These are phyloP conservation scores for Tachycineta bicolor DNA, from an alignment of 2,113 vertebrate species.

Conservation along the genomic window DNA sequence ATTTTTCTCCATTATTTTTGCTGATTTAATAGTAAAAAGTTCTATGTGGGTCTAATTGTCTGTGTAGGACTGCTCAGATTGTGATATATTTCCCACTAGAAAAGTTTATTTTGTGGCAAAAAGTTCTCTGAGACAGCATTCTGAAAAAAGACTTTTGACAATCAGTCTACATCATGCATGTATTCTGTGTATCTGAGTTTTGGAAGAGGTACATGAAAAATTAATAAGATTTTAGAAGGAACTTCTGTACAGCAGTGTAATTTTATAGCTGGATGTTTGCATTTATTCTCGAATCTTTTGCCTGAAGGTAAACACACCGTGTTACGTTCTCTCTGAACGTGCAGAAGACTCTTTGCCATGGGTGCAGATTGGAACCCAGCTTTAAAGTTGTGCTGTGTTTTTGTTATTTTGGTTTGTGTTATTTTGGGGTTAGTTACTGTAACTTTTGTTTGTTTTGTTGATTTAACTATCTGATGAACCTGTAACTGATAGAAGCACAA, in stretches of 20 bases:
- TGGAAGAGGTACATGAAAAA: not conserved
- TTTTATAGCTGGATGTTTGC: not conserved
- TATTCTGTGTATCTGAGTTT: not conserved
- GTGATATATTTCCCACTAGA: not conserved
- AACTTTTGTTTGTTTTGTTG: not conserved
- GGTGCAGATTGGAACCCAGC: not conserved
- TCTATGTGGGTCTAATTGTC: not conserved
- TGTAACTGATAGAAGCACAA: not conserved
- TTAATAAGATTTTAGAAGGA: not conserved
- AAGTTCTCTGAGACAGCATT: not conserved
- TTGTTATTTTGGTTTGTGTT: not conserved
- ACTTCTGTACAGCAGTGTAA: not conserved
- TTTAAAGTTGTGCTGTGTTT: not conserved
- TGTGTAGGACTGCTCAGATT: not conserved
- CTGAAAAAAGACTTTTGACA: not conserved
- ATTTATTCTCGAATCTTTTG: not conserved
- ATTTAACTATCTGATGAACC: not conserved
- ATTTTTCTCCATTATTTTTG: conserved; percentile 12
- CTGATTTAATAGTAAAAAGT: not conserved
- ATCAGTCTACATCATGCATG: not conserved
- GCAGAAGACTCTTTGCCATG: not conserved
- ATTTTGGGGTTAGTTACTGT: not conserved
- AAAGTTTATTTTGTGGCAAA: not conserved
- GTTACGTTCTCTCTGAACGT: not conserved
- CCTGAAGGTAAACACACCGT: not conserved